Percentiles rank a stretch among this genome's conserved stretches.
These are phyloP conservation scores for Hydropsyche betteni DNA, from an alignment of 2,888 invertebrate genomes.

Conservation along the genomic window DNA sequence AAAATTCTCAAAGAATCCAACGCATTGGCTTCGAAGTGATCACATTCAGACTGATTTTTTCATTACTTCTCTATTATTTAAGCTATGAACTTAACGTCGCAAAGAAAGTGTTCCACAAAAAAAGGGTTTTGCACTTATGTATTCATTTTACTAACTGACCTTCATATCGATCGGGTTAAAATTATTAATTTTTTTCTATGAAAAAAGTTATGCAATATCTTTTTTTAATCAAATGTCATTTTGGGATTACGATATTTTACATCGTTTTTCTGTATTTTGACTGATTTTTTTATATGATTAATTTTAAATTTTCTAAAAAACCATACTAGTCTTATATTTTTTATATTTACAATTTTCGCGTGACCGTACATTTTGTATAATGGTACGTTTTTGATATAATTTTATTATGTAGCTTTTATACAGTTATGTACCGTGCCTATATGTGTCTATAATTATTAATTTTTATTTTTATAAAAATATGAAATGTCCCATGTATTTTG, in stretches of 20 bases:
- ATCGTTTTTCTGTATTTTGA: not conserved
- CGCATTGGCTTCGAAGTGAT: slow-evolving; percentile 21
- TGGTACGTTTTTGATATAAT: slow-evolving; percentile 15
- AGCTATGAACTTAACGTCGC: no score
- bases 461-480: slow-evolving; percentile 17
- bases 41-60: slow-evolving; percentile 33
- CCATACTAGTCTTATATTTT: slow-evolving; percentile 28
- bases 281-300: slow-evolving; percentile 16
- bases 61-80: no score
- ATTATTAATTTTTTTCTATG: no score
- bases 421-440: slow-evolving; percentile 21
- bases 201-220: no score
- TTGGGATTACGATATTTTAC: not conserved
- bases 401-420: slow-evolving; percentile 13
- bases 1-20: slow-evolving; percentile 36
- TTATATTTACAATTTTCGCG: not conserved
- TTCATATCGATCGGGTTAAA: no score
- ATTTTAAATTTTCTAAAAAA: slow-evolving; percentile 8
- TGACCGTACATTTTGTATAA: not conserved
- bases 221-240: no score
- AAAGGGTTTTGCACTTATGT: no score
- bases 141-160: no score
- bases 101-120: no score
- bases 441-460: not conserved
- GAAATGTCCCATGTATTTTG: slow-evolving; percentile 13